Evolutionary conservation across 2,888 invertebrate genomes (phyloP), one percentile per base, ranked within the genome.

Genomic region (Tetropium fuscum): DNA sequence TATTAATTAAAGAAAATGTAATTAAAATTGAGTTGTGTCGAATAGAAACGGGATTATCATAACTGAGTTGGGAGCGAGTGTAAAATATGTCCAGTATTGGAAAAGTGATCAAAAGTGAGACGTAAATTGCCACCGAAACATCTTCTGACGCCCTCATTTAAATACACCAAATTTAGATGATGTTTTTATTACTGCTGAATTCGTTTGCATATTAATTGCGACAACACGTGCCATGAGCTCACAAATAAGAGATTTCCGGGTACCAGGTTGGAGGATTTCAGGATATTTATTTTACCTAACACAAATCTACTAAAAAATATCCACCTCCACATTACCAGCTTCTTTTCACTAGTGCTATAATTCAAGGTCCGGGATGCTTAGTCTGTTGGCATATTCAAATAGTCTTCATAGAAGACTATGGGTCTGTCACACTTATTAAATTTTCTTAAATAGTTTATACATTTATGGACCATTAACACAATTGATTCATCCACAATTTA

Each of bases 1-100:
- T 83, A 83, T 83, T 83, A 83, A 83, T 83, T 83, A 83, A 83
- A 83, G 83, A 83, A 83, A 81, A 83, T 82, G 81, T 82, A 82
- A 82, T 83, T 83, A 82, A 82, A 83, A 82, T 82, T 77, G 81
- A 81, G 81, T 80, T 79, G 78, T 81, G 79, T 81, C 80, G 80
- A 80, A 80, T 81, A 75, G 77, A 74, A 78, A 78, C 76, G 77
- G 75, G 78, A 79, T 79, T 80, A 80, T 78, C 78, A 80, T 78
- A 78, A 78, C 77, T 72, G 76, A 75, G 73, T 75, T 69, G 73
- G 71, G 71, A 73, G 70, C 68, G 64, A 71, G 72, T 73, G 69
- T 70, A 72, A 76, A 76, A 77, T 79, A 75, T 77, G 78, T 79
- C 78, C 74, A 69, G 66, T 74, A 75, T 78, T 75, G 75, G 75